A percentile compares a stretch with the other conserved stretches of the same genome.
These are phyloP conservation scores for Gnatocerus cornutus DNA, from an alignment of 2,888 invertebrate genomes.

Conservation along the genomic window DNA sequence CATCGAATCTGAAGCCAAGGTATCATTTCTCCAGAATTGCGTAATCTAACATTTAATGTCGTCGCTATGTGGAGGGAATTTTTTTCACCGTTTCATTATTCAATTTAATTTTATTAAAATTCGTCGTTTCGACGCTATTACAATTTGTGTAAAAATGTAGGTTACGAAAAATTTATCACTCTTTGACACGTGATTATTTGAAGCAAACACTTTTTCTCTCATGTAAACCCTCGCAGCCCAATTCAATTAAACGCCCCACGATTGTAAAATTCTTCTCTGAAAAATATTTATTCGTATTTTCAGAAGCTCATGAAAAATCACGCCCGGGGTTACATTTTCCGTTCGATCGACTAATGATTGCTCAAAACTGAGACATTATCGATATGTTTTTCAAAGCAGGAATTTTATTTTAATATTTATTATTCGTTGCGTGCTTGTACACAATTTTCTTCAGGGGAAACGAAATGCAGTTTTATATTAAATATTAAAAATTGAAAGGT, in stretches of 20 bases:
- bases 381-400: constrained; percentile 14
- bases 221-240: constrained; percentile 19
- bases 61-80: neutral
- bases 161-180: constrained; percentile 18
- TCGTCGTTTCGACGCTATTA: neutral
- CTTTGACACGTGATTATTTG: constrained; percentile 22
- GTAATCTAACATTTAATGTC: neutral
- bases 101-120: constrained; percentile 1
- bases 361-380: constrained; percentile 22
- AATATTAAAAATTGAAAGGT: too few species aligned
- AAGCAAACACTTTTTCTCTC: constrained; percentile 7
- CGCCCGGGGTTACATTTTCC: constrained; percentile 14
- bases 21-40: neutral
- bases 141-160: constrained; percentile 5
- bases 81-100: neutral
- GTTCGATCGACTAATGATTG: constrained; percentile 19
- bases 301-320: constrained; percentile 7
- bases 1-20: neutral
- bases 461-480: neutral
- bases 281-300: constrained; percentile 20
- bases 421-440: constrained; percentile 1
- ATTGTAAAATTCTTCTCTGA: constrained; percentile 7
- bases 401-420: constrained; percentile 2
- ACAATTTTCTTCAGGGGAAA: neutral
- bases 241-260: constrained; percentile 22